phyloP scores from a whole-genome alignment of 2,113 vertebrate genomes.

The Microcebus murinus region DNA sequence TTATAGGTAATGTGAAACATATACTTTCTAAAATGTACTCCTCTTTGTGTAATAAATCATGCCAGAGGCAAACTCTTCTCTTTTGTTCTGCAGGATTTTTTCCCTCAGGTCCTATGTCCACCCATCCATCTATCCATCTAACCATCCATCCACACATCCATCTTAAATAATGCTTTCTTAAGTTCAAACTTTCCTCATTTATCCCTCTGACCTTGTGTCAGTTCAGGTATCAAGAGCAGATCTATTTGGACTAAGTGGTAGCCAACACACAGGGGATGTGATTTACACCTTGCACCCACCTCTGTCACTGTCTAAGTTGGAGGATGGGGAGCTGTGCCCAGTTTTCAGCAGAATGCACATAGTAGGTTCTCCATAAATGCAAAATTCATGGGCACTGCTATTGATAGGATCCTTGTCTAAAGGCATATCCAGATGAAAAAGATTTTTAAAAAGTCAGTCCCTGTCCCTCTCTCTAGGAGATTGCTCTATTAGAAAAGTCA shows the following conservation, averaged over 20 bases:
- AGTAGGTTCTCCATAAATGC: background rate
- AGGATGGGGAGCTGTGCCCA: background rate
- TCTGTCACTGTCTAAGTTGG: background rate
- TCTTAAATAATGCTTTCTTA: constrained; percentile 24
- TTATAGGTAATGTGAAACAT: constrained; percentile 55
- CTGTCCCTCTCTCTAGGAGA: background rate
- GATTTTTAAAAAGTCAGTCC: background rate
- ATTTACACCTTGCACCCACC: background rate
- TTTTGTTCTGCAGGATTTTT: background rate
- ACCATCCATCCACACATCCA: background rate
- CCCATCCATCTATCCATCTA: background rate
- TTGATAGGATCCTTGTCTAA: background rate
- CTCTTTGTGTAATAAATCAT: constrained; percentile 48
- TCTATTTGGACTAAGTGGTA: background rate
- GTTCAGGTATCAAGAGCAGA: background rate
- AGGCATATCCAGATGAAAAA: background rate
- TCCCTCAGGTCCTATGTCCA: background rate
- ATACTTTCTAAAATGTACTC: constrained; percentile 53
- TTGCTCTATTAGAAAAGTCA: background rate
- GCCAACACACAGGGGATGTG: background rate
- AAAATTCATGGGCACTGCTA: background rate
- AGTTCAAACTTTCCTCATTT: background rate
- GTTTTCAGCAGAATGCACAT: background rate
- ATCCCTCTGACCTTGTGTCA: too few relatives aligned
- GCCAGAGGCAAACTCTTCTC: constrained; percentile 43